Percentiles rank a stretch among this genome's conserved stretches.
phyloP scores from a whole-genome alignment of 35 echinoderm and acorn worm genomes.

The Diadema setosum region DNA sequence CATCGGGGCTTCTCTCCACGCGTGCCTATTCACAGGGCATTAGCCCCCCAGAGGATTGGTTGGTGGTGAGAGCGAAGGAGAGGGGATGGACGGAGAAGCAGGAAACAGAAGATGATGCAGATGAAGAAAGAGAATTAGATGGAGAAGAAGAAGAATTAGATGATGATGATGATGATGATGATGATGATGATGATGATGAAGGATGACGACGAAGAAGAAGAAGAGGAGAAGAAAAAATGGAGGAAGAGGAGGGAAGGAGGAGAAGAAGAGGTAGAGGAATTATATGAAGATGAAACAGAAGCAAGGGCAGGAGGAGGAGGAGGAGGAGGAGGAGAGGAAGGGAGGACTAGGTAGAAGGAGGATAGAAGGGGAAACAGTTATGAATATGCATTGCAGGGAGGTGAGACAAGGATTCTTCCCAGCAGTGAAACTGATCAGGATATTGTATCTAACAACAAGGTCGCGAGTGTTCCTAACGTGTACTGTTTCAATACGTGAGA shows the following conservation, averaged over 20 bases:
- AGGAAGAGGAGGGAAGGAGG: neutral
- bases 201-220: neutral
- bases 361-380: neutral
- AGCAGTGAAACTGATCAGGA: no score
- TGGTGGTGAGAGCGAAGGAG: neutral
- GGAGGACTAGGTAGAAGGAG: neutral
- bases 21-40: slow-evolving; percentile 8
- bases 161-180: neutral
- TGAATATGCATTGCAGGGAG: no score
- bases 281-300: neutral
- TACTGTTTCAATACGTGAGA: no score
- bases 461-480: no score
- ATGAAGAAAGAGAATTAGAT: neutral
- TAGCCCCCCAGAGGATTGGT: neutral
- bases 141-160: neutral
- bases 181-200: no score
- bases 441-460: no score
- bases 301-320: neutral
- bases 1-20: neutral
- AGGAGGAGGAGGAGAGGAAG: neutral
- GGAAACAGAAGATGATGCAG: no score
- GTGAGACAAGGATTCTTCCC: no score
- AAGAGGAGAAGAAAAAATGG: neutral
- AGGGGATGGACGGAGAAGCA: neutral
- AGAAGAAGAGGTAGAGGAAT: neutral